Evolutionary conservation across 2,888 invertebrate species (phyloP).

Genomic region (Nomada ferruginata): DNA sequence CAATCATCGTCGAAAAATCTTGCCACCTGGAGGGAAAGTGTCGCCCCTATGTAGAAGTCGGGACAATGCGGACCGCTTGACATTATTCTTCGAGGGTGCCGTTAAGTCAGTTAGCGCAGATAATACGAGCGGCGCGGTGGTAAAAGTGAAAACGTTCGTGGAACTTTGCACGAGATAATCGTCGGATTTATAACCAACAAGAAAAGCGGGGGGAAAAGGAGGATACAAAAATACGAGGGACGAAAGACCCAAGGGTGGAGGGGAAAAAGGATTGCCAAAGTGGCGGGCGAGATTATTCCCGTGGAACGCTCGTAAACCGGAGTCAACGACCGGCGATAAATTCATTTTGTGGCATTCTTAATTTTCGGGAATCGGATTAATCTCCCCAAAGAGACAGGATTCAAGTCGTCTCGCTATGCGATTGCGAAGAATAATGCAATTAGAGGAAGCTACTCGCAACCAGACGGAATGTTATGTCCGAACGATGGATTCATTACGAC

Average conservation of each 20-base stretch:
- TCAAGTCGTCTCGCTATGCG: neutral
- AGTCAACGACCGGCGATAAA: conserved; percentile 45
- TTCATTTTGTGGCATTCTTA: conserved; percentile 34
- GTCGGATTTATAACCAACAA: conserved; percentile 28
- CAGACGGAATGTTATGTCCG: neutral
- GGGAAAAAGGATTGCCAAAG: conserved; percentile 7
- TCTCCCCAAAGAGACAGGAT: conserved; percentile 14
- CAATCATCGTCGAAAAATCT: conserved; percentile 29
- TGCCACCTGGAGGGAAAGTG: conserved; percentile 9
- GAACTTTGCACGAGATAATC: conserved; percentile 30
- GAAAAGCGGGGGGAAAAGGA: neutral
- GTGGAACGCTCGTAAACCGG: conserved; percentile 30
- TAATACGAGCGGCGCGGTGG: conserved; percentile 27
- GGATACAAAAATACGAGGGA: neutral
- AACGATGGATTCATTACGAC: neutral
- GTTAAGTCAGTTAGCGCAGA: conserved; percentile 47
- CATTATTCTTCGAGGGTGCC: conserved; percentile 45
- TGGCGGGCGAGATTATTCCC: neutral
- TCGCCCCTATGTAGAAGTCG: neutral
- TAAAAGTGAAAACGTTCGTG: conserved; percentile 18
- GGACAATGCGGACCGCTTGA: conserved; percentile 48
- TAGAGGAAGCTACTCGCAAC: neutral
- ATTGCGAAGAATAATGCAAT: conserved; percentile 16
- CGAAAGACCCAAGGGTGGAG: neutral
- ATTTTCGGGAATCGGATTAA: conserved; percentile 43